Base-by-base conservation (phyloP, 2,888 invertebrate genomes). In the Myopa tessellatipennis region DNA sequence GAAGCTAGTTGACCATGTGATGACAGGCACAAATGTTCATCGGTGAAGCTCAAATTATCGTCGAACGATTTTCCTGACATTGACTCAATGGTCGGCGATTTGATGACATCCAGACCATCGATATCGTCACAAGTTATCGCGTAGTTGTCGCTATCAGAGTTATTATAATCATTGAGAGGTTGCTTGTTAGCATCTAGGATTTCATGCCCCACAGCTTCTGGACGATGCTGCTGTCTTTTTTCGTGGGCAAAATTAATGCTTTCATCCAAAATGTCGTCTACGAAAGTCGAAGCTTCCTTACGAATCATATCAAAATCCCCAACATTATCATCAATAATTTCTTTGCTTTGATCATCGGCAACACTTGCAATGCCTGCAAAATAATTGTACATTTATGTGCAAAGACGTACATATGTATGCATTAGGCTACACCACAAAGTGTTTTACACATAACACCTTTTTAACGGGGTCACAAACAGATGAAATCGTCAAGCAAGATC, bases 61-160 rank as follows among this genome's bases (percentile, higher is more conserved):
- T 89, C 89, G 81, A 89, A 88, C 79, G 88, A 88, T 85, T 87
- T 88, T 79, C 89, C 89, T 71, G 89, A 88, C 85, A 89, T 87
- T 81, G 89, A 88, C 83, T 89, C 89, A 83, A 89, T 88, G 74
- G 89, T 88, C 81, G 89, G 88, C 80, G 88, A 88, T 83, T 89
- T 89, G 79, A 88, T 85, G 77, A 88, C 86, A 84, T 88, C 88
- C 79, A 87, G 84, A 78, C 88, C 88, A 81, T 82, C 86, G 83
- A 87, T 84, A 79, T 89, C 86, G 82, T 89, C 88, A 82, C 88
- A 89, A 79, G 89, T 89, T 45, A 89, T 89, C 58, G 89, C 89
- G 85, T 87, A 89, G 80, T 89, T 87, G 77, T 89, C 89, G 84
- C 89, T 89, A 78, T 89, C 89, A 50, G 88, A 89, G 83, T 88